These are phyloP conservation scores for Nanger granti DNA, from an alignment of 2,113 vertebrate species.

Conservation along the genomic window DNA sequence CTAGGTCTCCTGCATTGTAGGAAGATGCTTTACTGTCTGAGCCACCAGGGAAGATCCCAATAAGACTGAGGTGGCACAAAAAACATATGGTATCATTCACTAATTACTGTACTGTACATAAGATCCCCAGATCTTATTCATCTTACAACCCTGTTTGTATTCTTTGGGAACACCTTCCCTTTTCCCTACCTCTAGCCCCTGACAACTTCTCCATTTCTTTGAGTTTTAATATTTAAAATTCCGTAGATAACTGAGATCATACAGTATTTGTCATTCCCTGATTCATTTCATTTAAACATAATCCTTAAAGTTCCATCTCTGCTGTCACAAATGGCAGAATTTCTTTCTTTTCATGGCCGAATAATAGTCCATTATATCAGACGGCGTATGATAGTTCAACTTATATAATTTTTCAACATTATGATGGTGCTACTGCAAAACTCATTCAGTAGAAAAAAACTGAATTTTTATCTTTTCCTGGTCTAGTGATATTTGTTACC, in stretches of 20 bases:
- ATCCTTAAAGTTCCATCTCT: neutral
- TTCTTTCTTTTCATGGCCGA: neutral
- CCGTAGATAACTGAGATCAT: neutral
- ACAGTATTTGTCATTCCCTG: neutral
- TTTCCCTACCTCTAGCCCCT: neutral
- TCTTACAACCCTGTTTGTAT: neutral
- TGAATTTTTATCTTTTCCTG: neutral
- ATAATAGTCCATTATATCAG: neutral
- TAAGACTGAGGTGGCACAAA: neutral
- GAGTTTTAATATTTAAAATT: neutral
- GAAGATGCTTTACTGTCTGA: too few relatives aligned
- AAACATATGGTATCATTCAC: neutral
- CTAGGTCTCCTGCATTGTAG: too few relatives aligned
- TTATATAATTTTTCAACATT: neutral
- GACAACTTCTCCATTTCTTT: neutral
- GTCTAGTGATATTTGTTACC: neutral
- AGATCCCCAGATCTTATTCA: neutral
- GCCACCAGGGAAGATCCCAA: neutral
- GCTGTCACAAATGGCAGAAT: neutral
- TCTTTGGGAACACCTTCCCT: neutral
- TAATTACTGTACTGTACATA: neutral
- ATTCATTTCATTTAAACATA: neutral
- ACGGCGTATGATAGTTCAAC: neutral
- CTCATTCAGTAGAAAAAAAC: neutral
- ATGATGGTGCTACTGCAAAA: neutral